Evolutionary conservation across 2,888 invertebrate species (phyloP).

Genomic region (Volucella zonaria): DNA sequence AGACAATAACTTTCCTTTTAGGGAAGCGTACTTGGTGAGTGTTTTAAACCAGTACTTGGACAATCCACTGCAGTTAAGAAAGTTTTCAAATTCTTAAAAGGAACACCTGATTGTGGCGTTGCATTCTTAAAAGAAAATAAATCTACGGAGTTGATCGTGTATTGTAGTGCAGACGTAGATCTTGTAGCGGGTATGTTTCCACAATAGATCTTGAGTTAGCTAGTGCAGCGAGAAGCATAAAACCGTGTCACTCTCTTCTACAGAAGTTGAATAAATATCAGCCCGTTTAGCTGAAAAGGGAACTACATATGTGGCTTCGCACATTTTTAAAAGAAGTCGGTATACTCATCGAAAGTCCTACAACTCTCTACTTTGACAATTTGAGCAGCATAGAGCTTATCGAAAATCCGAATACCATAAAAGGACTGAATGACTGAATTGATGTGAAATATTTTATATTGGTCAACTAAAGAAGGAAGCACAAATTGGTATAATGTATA

Average conservation of each 20-base stretch:
- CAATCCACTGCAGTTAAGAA: slow-evolving; percentile 20
- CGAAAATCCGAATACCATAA: too few relatives aligned
- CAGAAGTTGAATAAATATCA: too few relatives aligned
- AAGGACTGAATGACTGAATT: too few relatives aligned
- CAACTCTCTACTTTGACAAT: background rate
- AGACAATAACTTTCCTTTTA: slow-evolving; percentile 14
- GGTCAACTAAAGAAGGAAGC: slow-evolving; percentile 1
- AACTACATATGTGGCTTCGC: too few relatives aligned
- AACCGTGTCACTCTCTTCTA: too few relatives aligned
- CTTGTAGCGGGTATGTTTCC: background rate
- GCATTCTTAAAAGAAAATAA: slow-evolving; percentile 2
- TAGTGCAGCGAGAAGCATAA: too few relatives aligned
- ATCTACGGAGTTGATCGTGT: slow-evolving; percentile 9
- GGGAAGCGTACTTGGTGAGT: slow-evolving; percentile 14
- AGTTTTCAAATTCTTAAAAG: slow-evolving; percentile 22
- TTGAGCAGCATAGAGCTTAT: too few relatives aligned
- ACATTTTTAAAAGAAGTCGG: background rate
- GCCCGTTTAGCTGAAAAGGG: too few relatives aligned
- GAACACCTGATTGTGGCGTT: too few relatives aligned
- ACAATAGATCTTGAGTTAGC: background rate
- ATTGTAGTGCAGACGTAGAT: slow-evolving; percentile 22
- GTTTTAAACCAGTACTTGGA: slow-evolving; percentile 11
- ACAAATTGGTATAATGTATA: background rate
- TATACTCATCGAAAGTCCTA: background rate
- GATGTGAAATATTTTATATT: slow-evolving; percentile 15